Conservation (phyloP, 2,797 vertebrate genomes). For the Calcarius lapponicus region DNA sequence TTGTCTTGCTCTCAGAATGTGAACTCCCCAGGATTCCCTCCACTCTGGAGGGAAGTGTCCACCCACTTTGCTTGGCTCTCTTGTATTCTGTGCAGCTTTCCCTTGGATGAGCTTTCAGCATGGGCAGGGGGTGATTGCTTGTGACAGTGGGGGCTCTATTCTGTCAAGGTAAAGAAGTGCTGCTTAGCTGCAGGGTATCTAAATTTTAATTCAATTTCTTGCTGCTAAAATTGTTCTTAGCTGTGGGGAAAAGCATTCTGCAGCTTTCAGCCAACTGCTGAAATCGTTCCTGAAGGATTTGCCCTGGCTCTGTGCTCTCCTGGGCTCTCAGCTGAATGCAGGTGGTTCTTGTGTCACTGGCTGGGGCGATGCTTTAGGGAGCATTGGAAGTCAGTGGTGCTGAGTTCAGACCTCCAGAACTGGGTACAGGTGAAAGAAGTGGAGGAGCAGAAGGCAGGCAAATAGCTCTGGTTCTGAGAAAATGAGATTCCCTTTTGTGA, state of each 20-base stretch:
- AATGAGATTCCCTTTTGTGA: background rate
- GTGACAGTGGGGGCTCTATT: background rate
- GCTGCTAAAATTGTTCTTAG: background rate
- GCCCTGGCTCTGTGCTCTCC: background rate
- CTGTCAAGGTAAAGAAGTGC: background rate
- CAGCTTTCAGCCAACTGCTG: background rate
- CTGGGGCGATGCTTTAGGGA: background rate
- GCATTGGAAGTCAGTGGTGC: background rate
- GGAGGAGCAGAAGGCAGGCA: background rate
- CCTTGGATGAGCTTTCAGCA: background rate
- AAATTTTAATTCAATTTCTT: background rate
- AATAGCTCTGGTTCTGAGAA: background rate
- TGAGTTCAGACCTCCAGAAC: background rate
- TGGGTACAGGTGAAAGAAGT: too few relatives aligned
- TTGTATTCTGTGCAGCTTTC: background rate
- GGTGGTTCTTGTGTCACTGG: background rate
- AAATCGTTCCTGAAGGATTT: background rate
- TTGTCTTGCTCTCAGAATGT: background rate
- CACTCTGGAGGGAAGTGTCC: background rate
- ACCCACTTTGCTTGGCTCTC: background rate
- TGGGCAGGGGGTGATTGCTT: fast-evolving
- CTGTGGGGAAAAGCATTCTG: background rate
- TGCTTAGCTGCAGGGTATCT: background rate
- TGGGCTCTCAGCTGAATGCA: background rate
- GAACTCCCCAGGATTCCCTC: background rate